phyloP scores from a whole-genome alignment of 1,140 invertebrate species.

The Drosophila kurseongensis region DNA sequence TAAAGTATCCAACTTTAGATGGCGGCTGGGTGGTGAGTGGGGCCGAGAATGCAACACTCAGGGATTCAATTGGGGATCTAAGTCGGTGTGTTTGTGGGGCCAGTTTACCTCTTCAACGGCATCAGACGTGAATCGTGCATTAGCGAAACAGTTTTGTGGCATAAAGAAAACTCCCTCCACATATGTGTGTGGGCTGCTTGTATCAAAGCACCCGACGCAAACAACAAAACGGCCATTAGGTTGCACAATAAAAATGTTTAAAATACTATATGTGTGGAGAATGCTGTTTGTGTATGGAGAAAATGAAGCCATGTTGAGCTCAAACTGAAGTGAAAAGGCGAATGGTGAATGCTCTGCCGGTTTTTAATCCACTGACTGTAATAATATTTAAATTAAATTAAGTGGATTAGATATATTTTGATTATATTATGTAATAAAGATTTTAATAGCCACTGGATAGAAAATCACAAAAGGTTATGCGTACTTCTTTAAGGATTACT shows the following conservation, averaged over 20 bases:
- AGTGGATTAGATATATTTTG: too few relatives aligned
- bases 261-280: slow-evolving; percentile 60
- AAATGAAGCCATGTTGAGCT: slow-evolving; percentile 40
- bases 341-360: slow-evolving; percentile 17
- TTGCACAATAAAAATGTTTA: slow-evolving; percentile 79
- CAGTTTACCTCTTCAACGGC: slow-evolving; percentile 73
- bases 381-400: too few relatives aligned
- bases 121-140: slow-evolving; percentile 69
- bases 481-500: too few relatives aligned
- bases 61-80: slow-evolving; percentile 70
- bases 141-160: slow-evolving; percentile 74
- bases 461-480: too few relatives aligned
- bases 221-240: slow-evolving; percentile 75
- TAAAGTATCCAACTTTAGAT: slow-evolving; percentile 71
- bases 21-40: neutral
- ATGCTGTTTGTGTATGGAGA: slow-evolving; percentile 34
- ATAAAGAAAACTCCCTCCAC: slow-evolving; percentile 52
- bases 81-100: slow-evolving; percentile 56
- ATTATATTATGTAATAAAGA: too few relatives aligned
- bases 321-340: neutral
- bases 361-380: too few relatives aligned
- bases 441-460: too few relatives aligned
- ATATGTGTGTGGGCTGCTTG: slow-evolving; percentile 9
- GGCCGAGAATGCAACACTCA: slow-evolving; percentile 57
- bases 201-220: slow-evolving; percentile 45